Conservation (phyloP, 2,888 invertebrate genomes). For the Ommatoiulus sabulosus region DNA sequence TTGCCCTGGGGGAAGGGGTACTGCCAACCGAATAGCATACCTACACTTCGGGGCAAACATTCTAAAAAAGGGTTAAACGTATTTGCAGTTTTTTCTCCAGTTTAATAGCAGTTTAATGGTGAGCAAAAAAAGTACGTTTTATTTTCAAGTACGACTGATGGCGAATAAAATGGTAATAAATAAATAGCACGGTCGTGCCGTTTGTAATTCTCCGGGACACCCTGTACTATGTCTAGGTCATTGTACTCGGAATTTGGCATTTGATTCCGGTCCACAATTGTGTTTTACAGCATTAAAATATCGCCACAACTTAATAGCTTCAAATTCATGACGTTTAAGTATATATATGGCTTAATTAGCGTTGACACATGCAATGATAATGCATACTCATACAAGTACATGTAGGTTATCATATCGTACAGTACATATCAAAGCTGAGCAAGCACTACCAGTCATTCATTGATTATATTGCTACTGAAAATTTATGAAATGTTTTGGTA, state of each 20-base stretch:
- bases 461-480: no score
- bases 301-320: background rate
- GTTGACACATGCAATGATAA: background rate
- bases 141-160: constrained; percentile 32
- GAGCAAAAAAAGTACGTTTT: background rate
- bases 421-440: no score
- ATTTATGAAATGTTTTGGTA: no score
- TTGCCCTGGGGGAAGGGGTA: background rate
- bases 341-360: background rate
- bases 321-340: no score
- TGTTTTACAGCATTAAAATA: background rate
- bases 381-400: no score
- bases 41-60: background rate
- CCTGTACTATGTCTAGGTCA: constrained; percentile 20
- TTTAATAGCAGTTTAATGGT: background rate
- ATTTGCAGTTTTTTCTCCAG: background rate
- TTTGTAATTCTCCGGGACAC: background rate
- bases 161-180: background rate
- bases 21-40: constrained; percentile 8
- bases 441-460: no score
- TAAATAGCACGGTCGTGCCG: background rate
- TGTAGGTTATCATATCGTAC: no score
- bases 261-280: background rate
- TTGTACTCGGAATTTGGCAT: background rate
- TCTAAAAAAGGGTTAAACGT: constrained; percentile 29